Base-by-base conservation (phyloP, 2,888 invertebrate genomes). In the Eugnorisma glareosa region DNA sequence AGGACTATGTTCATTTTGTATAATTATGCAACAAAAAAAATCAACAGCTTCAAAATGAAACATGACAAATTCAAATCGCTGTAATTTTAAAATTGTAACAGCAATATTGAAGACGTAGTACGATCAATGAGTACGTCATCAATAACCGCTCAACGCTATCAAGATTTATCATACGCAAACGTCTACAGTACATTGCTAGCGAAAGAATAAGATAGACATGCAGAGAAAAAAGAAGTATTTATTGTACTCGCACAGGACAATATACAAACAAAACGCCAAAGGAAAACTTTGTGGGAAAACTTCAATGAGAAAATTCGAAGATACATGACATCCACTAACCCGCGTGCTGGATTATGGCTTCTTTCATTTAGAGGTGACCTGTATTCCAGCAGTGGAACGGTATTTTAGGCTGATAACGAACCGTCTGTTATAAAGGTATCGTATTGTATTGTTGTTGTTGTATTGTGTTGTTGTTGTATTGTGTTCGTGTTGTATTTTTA, bases 101-200 rank as follows among this genome's bases (percentile, higher is more conserved):
- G 71, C 43, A 73, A 61, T 81, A 82, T 76, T 45, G 77, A 69
- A 74, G 69, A 43, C 57, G 28, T 3, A 57, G 70, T 75, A 73
- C 72, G 82, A 80, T 84, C 83, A 81, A 86, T 86, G 85, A 86
- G 85, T 80, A 77, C 80, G 86, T 86, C 90, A 90, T 91, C 91
- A 90, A 90, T 91, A 88, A 82, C 76, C 31, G 48, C 77, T 77
- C 77, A 77, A 48, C 75, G 76, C 79, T 83, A 80, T 81, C 87
- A 75, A 85, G 90, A 91, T 91, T 89, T 91, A 92, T 91, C 89
- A 86, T 82, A 81, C 73, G 48, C 83, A 79, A 87, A 84, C 86
- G 83, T 88, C 86, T 83, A 83, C 82, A 86, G 76, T 82, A 79
- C 81, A 61, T 61, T 57, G 61, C 21, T 45, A 35, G 43, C 59